Base-by-base conservation (phyloP, 1,140 invertebrate species). In the Eubasilissa regina region DNA sequence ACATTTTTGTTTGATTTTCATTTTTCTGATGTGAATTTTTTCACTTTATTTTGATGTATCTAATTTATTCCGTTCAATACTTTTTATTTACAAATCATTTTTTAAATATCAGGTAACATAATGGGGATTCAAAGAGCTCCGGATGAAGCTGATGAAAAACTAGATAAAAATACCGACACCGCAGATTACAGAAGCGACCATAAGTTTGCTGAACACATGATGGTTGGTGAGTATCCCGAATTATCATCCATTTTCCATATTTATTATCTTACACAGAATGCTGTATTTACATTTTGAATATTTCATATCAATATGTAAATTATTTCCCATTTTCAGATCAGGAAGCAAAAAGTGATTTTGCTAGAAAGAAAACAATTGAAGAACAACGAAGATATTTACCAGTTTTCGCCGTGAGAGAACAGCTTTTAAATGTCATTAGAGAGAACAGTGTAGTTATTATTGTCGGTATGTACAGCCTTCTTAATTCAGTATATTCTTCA, bases 381-480 rank as follows among this genome's bases (percentile, higher is more conserved):
- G 93, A 99, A 85, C 98, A 99, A 85, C 89, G 99, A 45, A 91
- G 97, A 77, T 99, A 93, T 89, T 89, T 99, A 13, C 99, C 99
- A 0, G 98, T 97, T 0, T 99, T 98, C 90, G 98, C 98, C 43
- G 97, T 97, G 0, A 91, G 97, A 48, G 96, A 99, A 87, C 95
- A 99, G 87, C 87, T 99, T 10, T 88, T 99, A 66, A 97, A 96
- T 84, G 92, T 99, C 47, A 98, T 99, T 21, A 89, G 97, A 70
- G 98, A 99, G 84, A 99, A 99, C 87, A 97, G 91, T 81, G 95
- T 99, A 4, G 95, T 99, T 9, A 95, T 99, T 81, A 98, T 99
- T 84, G 97, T 99, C 0, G 97, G 95, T 90, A 80, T 44, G 60
- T 62, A 19, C 25, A 35, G 6, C 6, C 6, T 35, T 35, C 6